Conservation (phyloP, 2,113 vertebrate species). For the Protomyctophum bolini region DNA sequence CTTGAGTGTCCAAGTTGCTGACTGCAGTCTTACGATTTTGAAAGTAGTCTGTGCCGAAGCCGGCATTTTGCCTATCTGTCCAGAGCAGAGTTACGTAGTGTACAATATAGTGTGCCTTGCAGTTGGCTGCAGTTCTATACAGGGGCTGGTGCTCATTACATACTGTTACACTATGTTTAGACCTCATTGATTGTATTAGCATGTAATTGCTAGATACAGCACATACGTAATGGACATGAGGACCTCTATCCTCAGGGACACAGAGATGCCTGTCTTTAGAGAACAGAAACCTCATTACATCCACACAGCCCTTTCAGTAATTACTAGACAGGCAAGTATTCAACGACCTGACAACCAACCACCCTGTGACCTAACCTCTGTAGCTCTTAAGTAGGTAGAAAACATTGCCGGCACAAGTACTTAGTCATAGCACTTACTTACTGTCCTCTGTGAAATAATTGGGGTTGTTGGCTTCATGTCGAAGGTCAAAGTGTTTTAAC, state of each 20-base stretch:
- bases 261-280: constrained; percentile 8
- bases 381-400: constrained; percentile 20
- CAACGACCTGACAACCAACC: constrained; percentile 26
- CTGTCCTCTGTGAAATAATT: constrained; percentile 28
- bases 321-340: constrained; percentile 35
- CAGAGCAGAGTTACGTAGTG: not conserved
- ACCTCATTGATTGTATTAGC: constrained; percentile 25
- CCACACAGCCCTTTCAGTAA: constrained; percentile 18
- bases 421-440: constrained; percentile 18
- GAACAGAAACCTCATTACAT: constrained; percentile 17
- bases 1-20: no score
- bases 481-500: constrained; percentile 1
- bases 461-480: constrained; percentile 7
- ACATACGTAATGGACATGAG: constrained; percentile 24
- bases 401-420: constrained; percentile 1
- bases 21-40: no score
- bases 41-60: not conserved
- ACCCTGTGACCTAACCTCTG: constrained; percentile 28
- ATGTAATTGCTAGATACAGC: constrained; percentile 20
- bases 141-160: not conserved
- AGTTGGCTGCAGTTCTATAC: not conserved
- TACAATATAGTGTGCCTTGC: no score
- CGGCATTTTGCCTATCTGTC: not conserved
- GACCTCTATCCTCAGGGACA: constrained; percentile 11
- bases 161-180: constrained; percentile 5